Evolutionary conservation across 2,797 vertebrate species (phyloP).

Genomic region (Enteromius radiatus): DNA sequence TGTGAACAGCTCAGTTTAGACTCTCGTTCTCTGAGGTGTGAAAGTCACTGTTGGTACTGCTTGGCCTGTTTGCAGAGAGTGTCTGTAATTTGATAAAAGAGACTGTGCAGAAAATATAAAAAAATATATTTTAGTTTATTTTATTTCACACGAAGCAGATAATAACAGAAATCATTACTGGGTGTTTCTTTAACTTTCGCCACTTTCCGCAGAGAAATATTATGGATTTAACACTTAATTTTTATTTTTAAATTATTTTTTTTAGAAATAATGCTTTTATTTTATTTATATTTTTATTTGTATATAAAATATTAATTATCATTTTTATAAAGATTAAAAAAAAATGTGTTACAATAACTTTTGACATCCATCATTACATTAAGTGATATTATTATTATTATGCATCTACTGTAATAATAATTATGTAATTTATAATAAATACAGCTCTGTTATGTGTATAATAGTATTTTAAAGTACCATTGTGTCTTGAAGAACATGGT

Average conservation of each 20-base stretch:
- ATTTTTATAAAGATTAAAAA: not conserved
- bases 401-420: not conserved
- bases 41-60: slow-evolving; percentile 13
- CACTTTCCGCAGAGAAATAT: not conserved
- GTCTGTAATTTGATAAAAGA: not conserved
- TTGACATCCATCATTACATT: not conserved
- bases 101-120: not conserved
- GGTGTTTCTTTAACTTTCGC: not conserved
- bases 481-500: not conserved
- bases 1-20: slow-evolving; percentile 19
- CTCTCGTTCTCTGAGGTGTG: slow-evolving; percentile 11
- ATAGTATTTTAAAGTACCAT: not conserved
- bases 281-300: too few species aligned
- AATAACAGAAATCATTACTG: not conserved
- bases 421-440: not conserved
- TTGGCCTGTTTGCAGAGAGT: not conserved
- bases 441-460: not conserved
- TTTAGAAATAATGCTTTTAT: not conserved
- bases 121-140: not conserved
- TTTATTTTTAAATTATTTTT: not conserved
- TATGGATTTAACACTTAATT: not conserved
- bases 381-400: not conserved
- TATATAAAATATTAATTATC: too few species aligned
- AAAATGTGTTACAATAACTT: not conserved
- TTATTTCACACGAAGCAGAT: not conserved